phyloP scores from a whole-genome alignment of 1,140 invertebrate species.

The Lordiphosa clarofinis region DNA sequence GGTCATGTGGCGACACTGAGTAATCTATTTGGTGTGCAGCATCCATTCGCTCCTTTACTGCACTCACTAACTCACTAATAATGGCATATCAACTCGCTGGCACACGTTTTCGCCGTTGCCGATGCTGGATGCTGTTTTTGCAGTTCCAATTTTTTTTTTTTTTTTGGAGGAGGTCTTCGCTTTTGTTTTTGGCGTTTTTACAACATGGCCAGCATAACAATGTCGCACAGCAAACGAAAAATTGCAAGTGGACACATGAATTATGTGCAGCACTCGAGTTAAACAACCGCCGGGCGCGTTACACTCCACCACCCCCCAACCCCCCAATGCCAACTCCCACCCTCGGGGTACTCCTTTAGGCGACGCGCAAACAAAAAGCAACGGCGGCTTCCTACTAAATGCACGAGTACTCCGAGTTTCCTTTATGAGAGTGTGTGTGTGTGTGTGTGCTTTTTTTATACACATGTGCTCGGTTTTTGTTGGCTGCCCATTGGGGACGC shows the following conservation, averaged over 20 bases:
- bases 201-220: constrained; percentile 75
- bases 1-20: constrained; percentile 71
- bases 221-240: constrained; percentile 66
- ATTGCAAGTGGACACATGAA: constrained; percentile 77
- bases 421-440: constrained; percentile 25
- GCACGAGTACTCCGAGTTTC: constrained; percentile 61
- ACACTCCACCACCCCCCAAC: neutral
- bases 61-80: constrained; percentile 49
- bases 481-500: constrained; percentile 74
- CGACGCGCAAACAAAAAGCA: constrained; percentile 56
- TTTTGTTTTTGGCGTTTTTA: constrained; percentile 74
- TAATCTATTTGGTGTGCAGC: constrained; percentile 68
- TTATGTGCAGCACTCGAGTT: constrained; percentile 77
- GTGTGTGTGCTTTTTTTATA: constrained; percentile 52
- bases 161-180: constrained; percentile 25
- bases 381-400: constrained; percentile 59
- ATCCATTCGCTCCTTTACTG: neutral
- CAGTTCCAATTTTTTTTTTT: constrained; percentile 7
- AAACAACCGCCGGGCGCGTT: constrained; percentile 67
- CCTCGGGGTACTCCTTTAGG: constrained; percentile 19
- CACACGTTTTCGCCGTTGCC: constrained; percentile 50
- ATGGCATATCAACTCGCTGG: constrained; percentile 68
- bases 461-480: constrained; percentile 66
- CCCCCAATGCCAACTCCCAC: neutral
- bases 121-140: constrained; percentile 28